Percentiles rank a stretch among this genome's conserved stretches.
Evolutionary conservation across 2,888 invertebrate genomes (phyloP).

Genomic region (Tineola bisselliella): DNA sequence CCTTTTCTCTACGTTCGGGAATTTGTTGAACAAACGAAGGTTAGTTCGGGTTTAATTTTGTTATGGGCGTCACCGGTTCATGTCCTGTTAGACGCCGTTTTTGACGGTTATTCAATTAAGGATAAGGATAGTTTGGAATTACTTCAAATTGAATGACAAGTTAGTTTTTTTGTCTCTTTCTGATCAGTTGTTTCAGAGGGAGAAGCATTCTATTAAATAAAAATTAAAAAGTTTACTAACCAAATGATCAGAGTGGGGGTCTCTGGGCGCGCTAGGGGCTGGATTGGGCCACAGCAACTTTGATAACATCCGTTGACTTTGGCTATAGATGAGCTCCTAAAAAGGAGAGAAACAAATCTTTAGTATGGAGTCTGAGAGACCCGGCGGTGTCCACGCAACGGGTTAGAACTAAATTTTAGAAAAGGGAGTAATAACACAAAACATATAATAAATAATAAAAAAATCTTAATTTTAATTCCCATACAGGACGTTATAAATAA

Average conservation of each 20-base stretch:
- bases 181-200: neutral
- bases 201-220: conserved; percentile 25
- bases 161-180: neutral
- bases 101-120: conserved; percentile 49
- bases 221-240: conserved; percentile 63
- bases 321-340: conserved; percentile 69
- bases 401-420: conserved; percentile 1
- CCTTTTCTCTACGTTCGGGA: conserved; percentile 19
- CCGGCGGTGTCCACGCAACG: conserved; percentile 7
- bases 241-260: conserved; percentile 67
- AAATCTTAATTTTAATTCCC: too few relatives aligned
- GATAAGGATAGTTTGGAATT: conserved; percentile 16
- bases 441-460: neutral
- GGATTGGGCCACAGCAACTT: conserved; percentile 68
- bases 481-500: too few relatives aligned
- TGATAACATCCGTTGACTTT: conserved; percentile 68
- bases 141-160: neutral
- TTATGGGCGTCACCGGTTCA: conserved; percentile 45
- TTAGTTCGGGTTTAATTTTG: conserved; percentile 21
- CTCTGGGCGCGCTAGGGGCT: conserved; percentile 63
- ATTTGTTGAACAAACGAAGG: conserved; percentile 24
- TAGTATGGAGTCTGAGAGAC: conserved; percentile 35
- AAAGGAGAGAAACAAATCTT: conserved; percentile 64
- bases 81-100: conserved; percentile 26
- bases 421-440: conserved; percentile 15